Conservation (phyloP, 2,113 vertebrate species). For the Gallinago paraguaiae region DNA sequence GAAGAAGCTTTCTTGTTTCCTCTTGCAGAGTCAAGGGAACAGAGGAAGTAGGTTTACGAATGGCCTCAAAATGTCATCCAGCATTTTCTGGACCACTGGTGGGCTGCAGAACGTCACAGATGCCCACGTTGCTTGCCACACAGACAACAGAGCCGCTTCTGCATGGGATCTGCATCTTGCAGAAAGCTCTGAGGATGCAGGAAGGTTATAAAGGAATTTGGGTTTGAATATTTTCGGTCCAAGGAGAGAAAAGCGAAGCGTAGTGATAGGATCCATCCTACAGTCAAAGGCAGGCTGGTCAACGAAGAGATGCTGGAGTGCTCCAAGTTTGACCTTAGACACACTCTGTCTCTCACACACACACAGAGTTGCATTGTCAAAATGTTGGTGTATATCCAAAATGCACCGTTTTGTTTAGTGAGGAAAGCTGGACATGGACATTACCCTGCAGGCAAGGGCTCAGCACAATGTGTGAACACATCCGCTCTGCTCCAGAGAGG, state of each 20-base stretch:
- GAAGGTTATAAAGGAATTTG: background rate
- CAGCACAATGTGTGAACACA: background rate
- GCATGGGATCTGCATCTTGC: background rate
- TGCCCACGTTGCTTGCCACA: background rate
- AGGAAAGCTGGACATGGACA: background rate
- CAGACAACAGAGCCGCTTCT: background rate
- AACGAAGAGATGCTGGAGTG: background rate
- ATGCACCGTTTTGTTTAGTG: background rate
- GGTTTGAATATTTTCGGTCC: background rate
- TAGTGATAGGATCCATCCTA: background rate
- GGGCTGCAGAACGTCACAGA: background rate
- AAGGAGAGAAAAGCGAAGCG: background rate
- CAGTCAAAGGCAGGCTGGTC: background rate
- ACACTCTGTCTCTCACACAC: background rate
- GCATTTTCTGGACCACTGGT: background rate
- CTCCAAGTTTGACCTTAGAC: background rate
- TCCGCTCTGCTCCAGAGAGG: background rate
- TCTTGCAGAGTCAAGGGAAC: background rate
- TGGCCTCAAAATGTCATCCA: background rate
- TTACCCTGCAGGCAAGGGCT: background rate
- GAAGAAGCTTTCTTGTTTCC: background rate
- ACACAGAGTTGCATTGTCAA: background rate
- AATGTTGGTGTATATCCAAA: background rate
- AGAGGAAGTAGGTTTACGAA: background rate
- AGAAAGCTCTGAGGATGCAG: background rate